Base-by-base conservation (phyloP, 2,888 invertebrate species). In the Schrankia costaestrigalis region DNA sequence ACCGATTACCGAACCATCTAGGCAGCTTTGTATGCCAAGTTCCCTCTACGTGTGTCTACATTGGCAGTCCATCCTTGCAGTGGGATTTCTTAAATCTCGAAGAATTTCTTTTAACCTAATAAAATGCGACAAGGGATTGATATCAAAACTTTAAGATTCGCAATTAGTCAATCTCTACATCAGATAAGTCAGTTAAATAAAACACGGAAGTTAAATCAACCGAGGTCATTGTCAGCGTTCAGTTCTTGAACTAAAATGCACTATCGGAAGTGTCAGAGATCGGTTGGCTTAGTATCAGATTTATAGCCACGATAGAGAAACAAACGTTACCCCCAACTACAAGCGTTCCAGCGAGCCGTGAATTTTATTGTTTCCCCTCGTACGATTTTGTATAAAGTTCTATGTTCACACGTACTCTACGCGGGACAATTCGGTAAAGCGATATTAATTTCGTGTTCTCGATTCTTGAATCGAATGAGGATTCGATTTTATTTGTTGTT, bases 331-430 rank as follows among this genome's bases (percentile, higher is more conserved):
- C 52, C 50, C 44, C 44, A 41, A n/a, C 38, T 46, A 51, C 50
- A 49, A 50, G 54, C 48, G 56, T 49, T 57, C 66, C 67, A 69
- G 67, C 67, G 73, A 76, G 67, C 77, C 76, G 79, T 79, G 68
- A 78, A 82, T 82, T 83, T 83, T 81, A 82, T 81, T 79, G 80
- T 77, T 80, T 76, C 71, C 78, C 64, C 62, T 63, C 44, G 61
- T 61, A 58, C 66, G 65, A 66, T 66, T 60, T 49, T 55, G 61
- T 61, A 51, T 66, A 64, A 79, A 78, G 65, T 78, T 79, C 71
- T 56, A 63, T 71, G 74, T 78, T 76, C 71, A 63, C 71, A 70
- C 69, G 63, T 70, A 65, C 58, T 25, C 25, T 27, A 34, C 28
- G 11, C 46, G 32, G 53, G 45, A 44, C 54, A 50, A 64, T 56